Percentiles rank a stretch among this genome's conserved stretches.
Conservation (phyloP, 2,113 vertebrate species). For the Phoxinus phoxinus region DNA sequence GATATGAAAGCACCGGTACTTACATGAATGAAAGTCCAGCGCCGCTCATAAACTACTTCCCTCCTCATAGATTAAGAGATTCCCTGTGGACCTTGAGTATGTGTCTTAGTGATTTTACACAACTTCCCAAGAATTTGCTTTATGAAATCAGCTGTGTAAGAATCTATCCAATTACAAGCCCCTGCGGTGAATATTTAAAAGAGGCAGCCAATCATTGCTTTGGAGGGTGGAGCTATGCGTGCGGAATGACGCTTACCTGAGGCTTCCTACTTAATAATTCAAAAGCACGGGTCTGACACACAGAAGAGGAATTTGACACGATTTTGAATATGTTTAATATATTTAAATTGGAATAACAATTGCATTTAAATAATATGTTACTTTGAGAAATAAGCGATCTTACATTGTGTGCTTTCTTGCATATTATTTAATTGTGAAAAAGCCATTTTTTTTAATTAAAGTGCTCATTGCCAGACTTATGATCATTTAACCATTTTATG, state of each 20-base stretch:
- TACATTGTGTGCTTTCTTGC: not conserved
- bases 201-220: constrained; percentile 63
- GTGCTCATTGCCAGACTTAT: not conserved
- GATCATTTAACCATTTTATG: constrained; percentile 11
- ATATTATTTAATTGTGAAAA: not conserved
- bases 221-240: constrained; percentile 52
- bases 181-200: constrained; percentile 62
- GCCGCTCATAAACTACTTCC: not conserved
- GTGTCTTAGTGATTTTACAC: constrained; percentile 70
- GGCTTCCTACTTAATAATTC: constrained; percentile 20
- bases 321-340: not conserved
- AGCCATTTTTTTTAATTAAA: constrained; percentile 12
- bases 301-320: not conserved
- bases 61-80: constrained; percentile 32
- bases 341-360: not conserved
- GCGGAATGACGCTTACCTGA: not conserved
- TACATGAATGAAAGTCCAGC: constrained; percentile 33
- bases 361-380: not conserved
- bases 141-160: constrained; percentile 71
- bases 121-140: constrained; percentile 78
- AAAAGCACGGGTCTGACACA: not conserved
- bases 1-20: constrained; percentile 35
- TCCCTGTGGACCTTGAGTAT: constrained; percentile 53
- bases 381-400: not conserved
- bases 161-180: constrained; percentile 67